Evolutionary conservation across 2,888 invertebrate species (phyloP).

Genomic region (Diabrotica balteata): DNA sequence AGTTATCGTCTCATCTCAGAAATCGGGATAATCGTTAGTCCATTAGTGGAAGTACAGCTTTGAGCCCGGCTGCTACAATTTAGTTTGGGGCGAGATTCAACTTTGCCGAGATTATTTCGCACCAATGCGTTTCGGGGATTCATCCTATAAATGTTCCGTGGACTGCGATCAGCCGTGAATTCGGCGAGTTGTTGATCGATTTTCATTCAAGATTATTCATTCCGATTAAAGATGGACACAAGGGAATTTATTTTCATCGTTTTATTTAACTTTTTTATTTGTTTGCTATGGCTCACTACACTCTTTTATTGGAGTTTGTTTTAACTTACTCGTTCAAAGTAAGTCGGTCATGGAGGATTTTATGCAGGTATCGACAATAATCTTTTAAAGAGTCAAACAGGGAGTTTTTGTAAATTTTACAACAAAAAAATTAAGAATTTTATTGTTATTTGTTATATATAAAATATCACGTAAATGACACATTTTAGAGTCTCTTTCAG

Average conservation of each 20-base stretch:
- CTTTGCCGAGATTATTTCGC: constrained; percentile 52
- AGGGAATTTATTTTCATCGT: constrained; percentile 1
- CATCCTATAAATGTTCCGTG: constrained; percentile 47
- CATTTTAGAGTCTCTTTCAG: too few species aligned
- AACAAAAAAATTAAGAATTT: too few species aligned
- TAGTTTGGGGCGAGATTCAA: constrained; percentile 44
- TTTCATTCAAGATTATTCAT: constrained; percentile 22
- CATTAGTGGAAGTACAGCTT: constrained; percentile 54
- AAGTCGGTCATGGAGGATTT: too few species aligned
- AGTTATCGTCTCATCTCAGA: constrained; percentile 53
- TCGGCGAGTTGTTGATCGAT: constrained; percentile 17
- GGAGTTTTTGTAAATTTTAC: too few species aligned
- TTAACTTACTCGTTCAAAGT: too few species aligned
- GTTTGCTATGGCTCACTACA: too few species aligned
- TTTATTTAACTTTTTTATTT: too few species aligned
- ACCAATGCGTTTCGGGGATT: constrained; percentile 47
- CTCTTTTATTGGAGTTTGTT: too few species aligned
- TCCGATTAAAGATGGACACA: constrained; percentile 14
- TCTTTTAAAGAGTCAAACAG: too few species aligned
- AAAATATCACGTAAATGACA: too few species aligned
- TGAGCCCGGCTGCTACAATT: constrained; percentile 47
- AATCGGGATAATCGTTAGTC: constrained; percentile 57
- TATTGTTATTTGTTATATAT: too few species aligned
- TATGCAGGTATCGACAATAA: too few species aligned
- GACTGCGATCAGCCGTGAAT: constrained; percentile 34